These are phyloP conservation scores for Ailurus styani DNA, from an alignment of 2,113 vertebrate species.

Conservation along the genomic window DNA sequence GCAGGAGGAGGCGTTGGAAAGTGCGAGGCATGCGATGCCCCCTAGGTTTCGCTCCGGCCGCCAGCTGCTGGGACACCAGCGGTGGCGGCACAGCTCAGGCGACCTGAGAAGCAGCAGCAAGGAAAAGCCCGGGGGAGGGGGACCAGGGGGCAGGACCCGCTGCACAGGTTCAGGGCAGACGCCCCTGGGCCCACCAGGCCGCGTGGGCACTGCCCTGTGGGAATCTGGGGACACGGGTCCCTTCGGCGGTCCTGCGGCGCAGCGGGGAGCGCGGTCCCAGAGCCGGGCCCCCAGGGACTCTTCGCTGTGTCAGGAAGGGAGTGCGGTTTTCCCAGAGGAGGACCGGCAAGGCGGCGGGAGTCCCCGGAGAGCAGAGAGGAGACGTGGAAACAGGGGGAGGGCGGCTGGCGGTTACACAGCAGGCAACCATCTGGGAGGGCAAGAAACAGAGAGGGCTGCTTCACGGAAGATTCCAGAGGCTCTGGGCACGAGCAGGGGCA, in stretches of 20 bases:
- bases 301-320: too few relatives aligned
- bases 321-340: neutral
- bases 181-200: neutral
- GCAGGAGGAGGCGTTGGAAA: neutral
- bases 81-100: neutral
- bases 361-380: neutral
- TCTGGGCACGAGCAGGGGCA: neutral
- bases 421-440: neutral
- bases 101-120: neutral
- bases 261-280: too few relatives aligned
- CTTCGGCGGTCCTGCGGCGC: too few relatives aligned
- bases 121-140: neutral
- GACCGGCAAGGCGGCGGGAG: neutral
- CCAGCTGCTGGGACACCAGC: neutral
- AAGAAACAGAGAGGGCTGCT: neutral
- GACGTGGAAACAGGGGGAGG: neutral
- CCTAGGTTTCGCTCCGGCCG: too few relatives aligned
- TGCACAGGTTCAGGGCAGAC: too few relatives aligned
- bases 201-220: neutral
- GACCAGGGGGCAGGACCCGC: too few relatives aligned
- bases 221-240: neutral
- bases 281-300: too few relatives aligned
- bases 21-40: too few relatives aligned
- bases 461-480: neutral
- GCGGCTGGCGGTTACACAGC: neutral